Conservation (phyloP, 2,888 invertebrate species). For the Bugula neritina region DNA sequence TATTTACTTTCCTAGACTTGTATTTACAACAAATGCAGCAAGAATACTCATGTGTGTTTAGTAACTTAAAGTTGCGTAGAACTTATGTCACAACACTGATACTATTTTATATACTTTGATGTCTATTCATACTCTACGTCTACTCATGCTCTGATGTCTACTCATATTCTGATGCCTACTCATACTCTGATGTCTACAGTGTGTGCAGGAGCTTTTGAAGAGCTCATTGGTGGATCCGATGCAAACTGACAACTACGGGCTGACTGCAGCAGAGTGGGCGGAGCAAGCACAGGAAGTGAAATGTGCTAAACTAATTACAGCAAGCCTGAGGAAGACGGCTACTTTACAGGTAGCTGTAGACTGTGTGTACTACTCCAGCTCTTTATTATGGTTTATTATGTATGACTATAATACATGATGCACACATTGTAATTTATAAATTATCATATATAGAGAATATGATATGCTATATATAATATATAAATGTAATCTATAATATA, state of each 20-base stretch:
- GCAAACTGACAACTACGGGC: constrained; percentile 6
- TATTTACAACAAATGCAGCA: no score
- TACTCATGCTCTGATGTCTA: no score
- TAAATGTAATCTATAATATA: neutral
- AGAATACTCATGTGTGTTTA: no score
- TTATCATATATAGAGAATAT: neutral
- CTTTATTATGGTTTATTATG: no score
- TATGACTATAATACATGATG: no score
- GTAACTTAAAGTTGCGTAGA: no score
- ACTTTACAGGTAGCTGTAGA: neutral
- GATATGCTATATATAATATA: neutral
- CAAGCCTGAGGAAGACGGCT: neutral
- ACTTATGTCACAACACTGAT: no score
- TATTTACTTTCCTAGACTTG: no score
- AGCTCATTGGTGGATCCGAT: constrained; percentile 4
- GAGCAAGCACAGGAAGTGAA: constrained; percentile 23
- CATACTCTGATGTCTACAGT: neutral
- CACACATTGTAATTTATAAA: neutral
- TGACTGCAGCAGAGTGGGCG: constrained; percentile 18
- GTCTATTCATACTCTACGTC: no score
- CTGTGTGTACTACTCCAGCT: neutral
- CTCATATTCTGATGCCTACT: no score
- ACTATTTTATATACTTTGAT: no score
- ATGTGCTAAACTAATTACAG: constrained; percentile 15
- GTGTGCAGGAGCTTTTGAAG: constrained; percentile 17